Evolutionary conservation across 1,140 invertebrate genomes (phyloP).

Genomic region (Trachelipus rathkii): DNA sequence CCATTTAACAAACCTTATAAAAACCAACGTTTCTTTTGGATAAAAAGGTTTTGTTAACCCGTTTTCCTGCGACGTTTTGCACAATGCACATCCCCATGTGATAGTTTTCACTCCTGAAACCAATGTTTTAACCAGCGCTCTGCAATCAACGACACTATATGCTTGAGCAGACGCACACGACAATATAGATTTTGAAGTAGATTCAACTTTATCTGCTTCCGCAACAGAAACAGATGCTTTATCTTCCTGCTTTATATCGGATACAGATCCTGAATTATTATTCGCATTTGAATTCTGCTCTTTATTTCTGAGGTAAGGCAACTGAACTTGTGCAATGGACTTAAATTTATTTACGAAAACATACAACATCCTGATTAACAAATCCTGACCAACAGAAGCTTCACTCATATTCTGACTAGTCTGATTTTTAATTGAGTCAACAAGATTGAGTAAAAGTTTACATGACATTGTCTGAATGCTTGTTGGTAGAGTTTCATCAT

Average conservation of each 20-base stretch:
- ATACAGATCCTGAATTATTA: constrained; percentile 12
- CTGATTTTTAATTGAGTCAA: constrained; percentile 80
- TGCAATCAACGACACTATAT: constrained; percentile 84
- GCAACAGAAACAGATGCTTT: constrained; percentile 48
- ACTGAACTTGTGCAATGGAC: constrained; percentile 85
- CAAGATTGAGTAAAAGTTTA: constrained; percentile 87
- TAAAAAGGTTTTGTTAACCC: constrained; percentile 38
- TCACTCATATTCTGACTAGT: constrained; percentile 64
- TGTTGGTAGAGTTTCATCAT: constrained; percentile 88
- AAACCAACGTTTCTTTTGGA: constrained; percentile 72
- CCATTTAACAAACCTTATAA: constrained; percentile 88
- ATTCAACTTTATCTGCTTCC: constrained; percentile 1
- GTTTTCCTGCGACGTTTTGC: constrained; percentile 56
- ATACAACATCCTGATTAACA: constrained; percentile 85
- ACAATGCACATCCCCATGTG: constrained; percentile 84
- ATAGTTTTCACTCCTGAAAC: constrained; percentile 95
- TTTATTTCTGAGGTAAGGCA: constrained; percentile 79
- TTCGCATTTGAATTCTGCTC: constrained; percentile 17
- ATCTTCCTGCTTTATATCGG: constrained; percentile 48
- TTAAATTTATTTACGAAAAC: constrained; percentile 96
- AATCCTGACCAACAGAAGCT: constrained; percentile 66
- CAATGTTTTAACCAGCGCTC: constrained; percentile 87
- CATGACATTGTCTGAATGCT: constrained; percentile 94
- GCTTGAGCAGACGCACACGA: constrained; percentile 52
- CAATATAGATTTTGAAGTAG: background rate